These are phyloP conservation scores for Riparia riparia DNA, from an alignment of 2,113 vertebrate genomes.

Conservation along the genomic window DNA sequence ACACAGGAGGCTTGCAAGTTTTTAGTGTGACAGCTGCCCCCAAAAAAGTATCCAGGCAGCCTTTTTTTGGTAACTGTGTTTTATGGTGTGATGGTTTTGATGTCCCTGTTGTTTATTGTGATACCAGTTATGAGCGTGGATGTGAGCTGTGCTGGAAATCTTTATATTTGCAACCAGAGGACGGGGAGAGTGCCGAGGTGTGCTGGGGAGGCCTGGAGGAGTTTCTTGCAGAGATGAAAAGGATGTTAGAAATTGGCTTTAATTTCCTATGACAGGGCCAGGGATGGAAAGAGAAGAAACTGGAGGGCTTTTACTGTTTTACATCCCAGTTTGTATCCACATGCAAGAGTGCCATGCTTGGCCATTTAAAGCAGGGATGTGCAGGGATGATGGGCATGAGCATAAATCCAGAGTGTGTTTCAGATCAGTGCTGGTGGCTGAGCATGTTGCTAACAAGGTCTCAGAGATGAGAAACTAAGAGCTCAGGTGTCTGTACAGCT, in stretches of 20 bases:
- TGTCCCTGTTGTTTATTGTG: background rate
- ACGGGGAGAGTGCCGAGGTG: background rate
- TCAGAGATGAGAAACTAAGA: background rate
- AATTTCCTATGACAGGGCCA: background rate
- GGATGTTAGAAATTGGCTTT: background rate
- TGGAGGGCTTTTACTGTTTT: background rate
- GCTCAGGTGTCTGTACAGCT: background rate
- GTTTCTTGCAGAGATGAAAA: background rate
- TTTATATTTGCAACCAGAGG: background rate
- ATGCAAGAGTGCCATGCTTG: fast-evolving
- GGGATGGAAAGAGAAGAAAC: background rate
- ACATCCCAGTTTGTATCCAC: background rate
- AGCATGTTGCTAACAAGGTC: background rate
- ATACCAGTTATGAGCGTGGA: fast-evolving
- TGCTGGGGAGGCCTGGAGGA: background rate
- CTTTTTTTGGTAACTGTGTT: background rate
- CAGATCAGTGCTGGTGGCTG: background rate
- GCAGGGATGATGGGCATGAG: background rate
- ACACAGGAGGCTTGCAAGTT: background rate
- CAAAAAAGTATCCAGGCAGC: background rate
- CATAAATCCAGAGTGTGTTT: background rate
- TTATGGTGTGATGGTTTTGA: background rate
- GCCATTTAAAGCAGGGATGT: background rate
- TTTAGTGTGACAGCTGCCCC: background rate
- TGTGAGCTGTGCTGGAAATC: background rate